These are phyloP conservation scores for Pachyuromys duprasi DNA, from an alignment of 2,797 vertebrate genomes.

Conservation along the genomic window DNA sequence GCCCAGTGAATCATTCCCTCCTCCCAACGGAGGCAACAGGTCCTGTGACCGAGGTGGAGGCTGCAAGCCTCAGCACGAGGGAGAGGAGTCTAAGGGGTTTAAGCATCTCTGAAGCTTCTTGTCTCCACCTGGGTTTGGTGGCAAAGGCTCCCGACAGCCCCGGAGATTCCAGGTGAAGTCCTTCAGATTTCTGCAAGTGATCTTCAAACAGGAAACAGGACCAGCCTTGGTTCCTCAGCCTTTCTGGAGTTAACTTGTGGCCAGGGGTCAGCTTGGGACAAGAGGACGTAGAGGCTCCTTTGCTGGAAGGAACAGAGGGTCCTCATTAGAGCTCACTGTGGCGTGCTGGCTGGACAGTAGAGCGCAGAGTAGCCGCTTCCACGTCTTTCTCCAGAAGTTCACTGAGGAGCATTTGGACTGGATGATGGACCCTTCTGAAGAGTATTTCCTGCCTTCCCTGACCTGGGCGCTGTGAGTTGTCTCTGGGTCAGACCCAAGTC, in stretches of 20 bases:
- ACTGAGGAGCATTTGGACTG: background rate
- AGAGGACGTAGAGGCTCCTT: background rate
- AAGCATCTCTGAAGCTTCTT: background rate
- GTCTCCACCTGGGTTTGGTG: background rate
- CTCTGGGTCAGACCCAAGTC: background rate
- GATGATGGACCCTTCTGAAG: background rate
- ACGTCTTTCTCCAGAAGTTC: background rate
- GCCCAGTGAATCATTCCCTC: background rate
- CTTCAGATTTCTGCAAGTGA: constrained; percentile 6
- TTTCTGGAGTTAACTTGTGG: background rate
- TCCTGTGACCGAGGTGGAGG: background rate
- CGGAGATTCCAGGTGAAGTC: background rate
- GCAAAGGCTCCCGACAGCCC: constrained; percentile 9
- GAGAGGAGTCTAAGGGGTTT: background rate
- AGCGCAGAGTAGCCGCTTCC: background rate
- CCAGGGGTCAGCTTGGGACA: background rate
- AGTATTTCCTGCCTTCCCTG: background rate
- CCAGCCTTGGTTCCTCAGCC: background rate
- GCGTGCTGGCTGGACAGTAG: background rate
- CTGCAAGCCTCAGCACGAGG: background rate
- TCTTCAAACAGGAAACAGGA: background rate
- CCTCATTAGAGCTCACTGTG: background rate
- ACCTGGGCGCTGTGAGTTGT: background rate
- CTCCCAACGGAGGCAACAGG: background rate
- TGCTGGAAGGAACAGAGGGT: background rate